These are phyloP conservation scores for Peribatodes rhomboidaria DNA, from an alignment of 2,888 invertebrate species.

Conservation along the genomic window DNA sequence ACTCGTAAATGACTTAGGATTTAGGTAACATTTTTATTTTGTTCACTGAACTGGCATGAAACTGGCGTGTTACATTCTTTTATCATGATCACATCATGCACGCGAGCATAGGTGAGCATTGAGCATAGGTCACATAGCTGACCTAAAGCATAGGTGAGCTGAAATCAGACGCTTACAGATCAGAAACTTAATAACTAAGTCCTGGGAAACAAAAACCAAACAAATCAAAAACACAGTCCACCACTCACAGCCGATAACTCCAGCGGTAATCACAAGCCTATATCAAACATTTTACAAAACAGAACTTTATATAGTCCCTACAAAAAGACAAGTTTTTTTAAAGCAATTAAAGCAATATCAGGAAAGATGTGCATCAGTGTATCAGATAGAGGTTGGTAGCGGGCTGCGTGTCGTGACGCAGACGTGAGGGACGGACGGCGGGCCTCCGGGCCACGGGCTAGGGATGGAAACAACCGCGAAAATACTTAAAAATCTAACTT, in stretches of 20 bases:
- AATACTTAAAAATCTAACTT: background rate
- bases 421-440: conserved; percentile 42
- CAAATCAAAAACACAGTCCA: too few relatives aligned
- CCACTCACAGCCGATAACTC: too few relatives aligned
- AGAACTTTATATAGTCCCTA: background rate
- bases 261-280: background rate
- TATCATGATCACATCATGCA: too few relatives aligned
- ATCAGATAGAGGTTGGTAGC: conserved; percentile 43
- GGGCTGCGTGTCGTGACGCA: conserved; percentile 46
- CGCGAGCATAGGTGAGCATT: too few relatives aligned
- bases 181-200: too few relatives aligned
- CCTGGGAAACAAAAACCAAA: too few relatives aligned
- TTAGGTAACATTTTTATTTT: too few relatives aligned
- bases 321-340: background rate
- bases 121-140: too few relatives aligned
- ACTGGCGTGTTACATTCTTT: background rate
- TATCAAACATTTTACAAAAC: background rate
- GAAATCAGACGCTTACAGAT: background rate
- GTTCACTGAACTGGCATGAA: too few relatives aligned
- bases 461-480: conserved; percentile 23
- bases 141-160: background rate
- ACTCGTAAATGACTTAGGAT: background rate
- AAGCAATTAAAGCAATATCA: conserved; percentile 42
- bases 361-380: conserved; percentile 28
- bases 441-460: conserved; percentile 25